A percentile compares a stretch with the other conserved stretches of the same genome.
Conservation (phyloP, 2,113 vertebrate species). For the Irena cyanogastra region DNA sequence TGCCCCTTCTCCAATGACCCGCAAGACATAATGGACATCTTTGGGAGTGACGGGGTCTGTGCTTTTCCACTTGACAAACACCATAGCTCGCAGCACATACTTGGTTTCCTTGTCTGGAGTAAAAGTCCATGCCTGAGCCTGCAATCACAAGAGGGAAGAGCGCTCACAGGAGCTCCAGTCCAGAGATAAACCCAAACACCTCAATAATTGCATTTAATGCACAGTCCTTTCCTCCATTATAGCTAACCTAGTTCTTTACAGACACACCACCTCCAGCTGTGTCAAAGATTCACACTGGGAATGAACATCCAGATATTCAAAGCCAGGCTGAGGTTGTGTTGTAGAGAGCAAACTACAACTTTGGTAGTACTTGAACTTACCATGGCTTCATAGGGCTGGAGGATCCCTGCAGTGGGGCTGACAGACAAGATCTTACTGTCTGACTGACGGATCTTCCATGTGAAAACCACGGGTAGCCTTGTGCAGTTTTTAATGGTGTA, state of each 20-base stretch:
- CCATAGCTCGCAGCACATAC: slow-evolving; percentile 73
- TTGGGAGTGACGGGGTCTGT: neutral
- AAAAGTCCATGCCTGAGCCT: slow-evolving; percentile 88
- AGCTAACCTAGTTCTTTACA: neutral
- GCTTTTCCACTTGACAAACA: slow-evolving; percentile 73
- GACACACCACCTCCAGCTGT: neutral
- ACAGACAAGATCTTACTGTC: slow-evolving; percentile 76
- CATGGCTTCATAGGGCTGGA: slow-evolving; percentile 83
- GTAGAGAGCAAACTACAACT: neutral
- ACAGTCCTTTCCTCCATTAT: neutral
- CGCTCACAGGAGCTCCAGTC: neutral
- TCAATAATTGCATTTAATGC: neutral
- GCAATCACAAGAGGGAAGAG: neutral
- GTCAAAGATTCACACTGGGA: neutral
- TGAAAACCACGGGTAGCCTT: slow-evolving; percentile 79
- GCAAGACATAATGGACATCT: slow-evolving; percentile 67
- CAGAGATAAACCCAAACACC: neutral
- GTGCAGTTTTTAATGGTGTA: slow-evolving; percentile 81
- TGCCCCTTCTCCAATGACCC: slow-evolving; percentile 76
- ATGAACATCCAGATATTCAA: neutral
- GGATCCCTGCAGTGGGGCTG: slow-evolving; percentile 74
- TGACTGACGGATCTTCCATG: slow-evolving; percentile 78
- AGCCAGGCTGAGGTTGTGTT: neutral
- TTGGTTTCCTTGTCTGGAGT: slow-evolving; percentile 75
- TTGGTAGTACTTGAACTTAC: slow-evolving; percentile 67